phyloP scores from a whole-genome alignment of 2,888 invertebrate genomes.

The Synanthedon andrenaeformis region DNA sequence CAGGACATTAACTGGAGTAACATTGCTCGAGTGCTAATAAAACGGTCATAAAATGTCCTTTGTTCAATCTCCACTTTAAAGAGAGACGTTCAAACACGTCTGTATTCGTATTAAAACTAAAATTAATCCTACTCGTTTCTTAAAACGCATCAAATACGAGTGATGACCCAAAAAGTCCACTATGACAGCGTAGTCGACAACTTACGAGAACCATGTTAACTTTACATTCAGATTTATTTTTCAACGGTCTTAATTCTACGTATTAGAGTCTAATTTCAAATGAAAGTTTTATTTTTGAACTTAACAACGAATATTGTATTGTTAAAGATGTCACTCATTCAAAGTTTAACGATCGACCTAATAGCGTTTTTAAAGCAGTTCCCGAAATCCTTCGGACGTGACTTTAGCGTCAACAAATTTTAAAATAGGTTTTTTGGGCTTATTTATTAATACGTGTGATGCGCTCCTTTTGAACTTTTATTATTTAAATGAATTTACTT shows the following conservation, averaged over 20 bases:
- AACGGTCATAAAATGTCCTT: background rate
- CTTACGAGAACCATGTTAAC: conserved; percentile 32
- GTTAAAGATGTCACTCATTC: conserved; percentile 65
- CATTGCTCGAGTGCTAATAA: background rate
- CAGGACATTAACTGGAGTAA: background rate
- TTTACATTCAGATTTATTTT: conserved; percentile 7
- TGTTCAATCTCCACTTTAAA: background rate
- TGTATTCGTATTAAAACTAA: conserved; percentile 50
- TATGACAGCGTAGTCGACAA: conserved; percentile 52
- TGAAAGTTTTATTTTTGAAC: conserved; percentile 4
- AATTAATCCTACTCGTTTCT: conserved; percentile 51
- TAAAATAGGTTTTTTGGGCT: conserved; percentile 54
- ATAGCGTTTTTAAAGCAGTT: conserved; percentile 65
- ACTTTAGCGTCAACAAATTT: conserved; percentile 63
- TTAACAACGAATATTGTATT: conserved; percentile 19
- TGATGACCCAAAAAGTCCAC: conserved; percentile 56
- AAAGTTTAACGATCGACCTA: conserved; percentile 66
- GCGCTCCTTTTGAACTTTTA: conserved; percentile 48
- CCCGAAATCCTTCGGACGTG: conserved; percentile 66
- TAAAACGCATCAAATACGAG: conserved; percentile 56
- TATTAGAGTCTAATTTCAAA: background rate
- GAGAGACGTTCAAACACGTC: conserved; percentile 22
- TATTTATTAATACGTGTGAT: conserved; percentile 17
- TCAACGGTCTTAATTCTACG: background rate
- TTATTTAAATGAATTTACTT: background rate